These are phyloP conservation scores for Petrolisthes cinctipes DNA, from an alignment of 2,888 invertebrate genomes.

Conservation along the genomic window DNA sequence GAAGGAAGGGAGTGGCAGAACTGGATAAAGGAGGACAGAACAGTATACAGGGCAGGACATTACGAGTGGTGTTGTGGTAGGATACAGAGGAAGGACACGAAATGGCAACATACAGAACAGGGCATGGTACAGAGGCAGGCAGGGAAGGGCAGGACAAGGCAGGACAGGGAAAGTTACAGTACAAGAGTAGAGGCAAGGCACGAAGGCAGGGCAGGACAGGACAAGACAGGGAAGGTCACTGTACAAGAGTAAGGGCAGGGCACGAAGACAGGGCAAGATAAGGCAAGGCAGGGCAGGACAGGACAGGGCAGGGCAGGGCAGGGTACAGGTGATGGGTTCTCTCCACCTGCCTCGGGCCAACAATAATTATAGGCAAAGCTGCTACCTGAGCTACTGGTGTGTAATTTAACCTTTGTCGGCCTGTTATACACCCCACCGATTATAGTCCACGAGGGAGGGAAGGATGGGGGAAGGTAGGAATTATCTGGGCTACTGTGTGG, in stretches of 20 bases:
- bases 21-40: neutral
- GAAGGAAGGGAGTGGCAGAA: neutral
- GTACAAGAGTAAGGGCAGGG: neutral
- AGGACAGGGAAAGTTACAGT: neutral
- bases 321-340: neutral
- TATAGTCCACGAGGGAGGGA: neutral
- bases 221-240: neutral
- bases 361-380: conserved; percentile 1
- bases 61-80: neutral
- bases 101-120: neutral
- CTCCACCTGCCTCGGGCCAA: neutral
- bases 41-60: neutral
- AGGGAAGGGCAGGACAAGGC: neutral
- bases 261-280: neutral
- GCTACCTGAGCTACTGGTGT: neutral
- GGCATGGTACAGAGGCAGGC: neutral
- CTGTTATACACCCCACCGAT: neutral
- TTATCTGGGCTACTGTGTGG: neutral
- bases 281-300: neutral
- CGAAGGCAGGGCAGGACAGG: neutral
- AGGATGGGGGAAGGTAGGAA: neutral
- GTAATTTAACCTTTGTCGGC: neutral
- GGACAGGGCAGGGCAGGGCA: neutral
- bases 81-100: neutral
- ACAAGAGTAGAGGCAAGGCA: neutral